These are phyloP conservation scores for Poeciliopsis turrubarensis DNA, from an alignment of 2,113 vertebrate species.

Conservation along the genomic window DNA sequence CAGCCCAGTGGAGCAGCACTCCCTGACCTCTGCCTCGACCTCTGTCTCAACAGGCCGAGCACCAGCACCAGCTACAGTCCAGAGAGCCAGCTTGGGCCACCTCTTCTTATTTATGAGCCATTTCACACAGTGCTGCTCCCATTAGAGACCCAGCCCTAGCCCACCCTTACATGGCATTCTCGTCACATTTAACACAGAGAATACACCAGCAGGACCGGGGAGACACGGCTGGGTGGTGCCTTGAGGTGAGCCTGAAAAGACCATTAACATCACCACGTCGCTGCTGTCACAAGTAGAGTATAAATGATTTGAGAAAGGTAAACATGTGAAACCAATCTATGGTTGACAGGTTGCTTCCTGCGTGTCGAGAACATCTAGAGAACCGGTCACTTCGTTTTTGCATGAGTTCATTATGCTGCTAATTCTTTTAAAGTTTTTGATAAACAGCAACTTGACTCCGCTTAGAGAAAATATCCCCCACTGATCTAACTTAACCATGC, in stretches of 20 bases:
- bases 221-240: conserved; percentile 6
- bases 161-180: conserved; percentile 75
- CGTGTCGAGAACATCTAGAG: conserved; percentile 16
- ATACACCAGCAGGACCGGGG: conserved; percentile 33
- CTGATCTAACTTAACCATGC: conserved; percentile 60
- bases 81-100: conserved; percentile 52
- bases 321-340: conserved; percentile 28
- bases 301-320: conserved; percentile 20
- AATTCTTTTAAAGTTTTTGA: conserved; percentile 45
- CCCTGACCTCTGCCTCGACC: conserved; percentile 76
- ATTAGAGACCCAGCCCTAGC: conserved; percentile 77
- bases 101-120: conserved; percentile 78
- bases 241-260: conserved; percentile 5
- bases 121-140: conserved; percentile 79
- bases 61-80: conserved; percentile 50
- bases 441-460: conserved; percentile 55
- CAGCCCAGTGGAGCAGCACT: conserved; percentile 79
- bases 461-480: conserved; percentile 59
- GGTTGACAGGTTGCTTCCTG: conserved; percentile 21
- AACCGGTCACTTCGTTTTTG: conserved; percentile 3
- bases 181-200: conserved; percentile 62
- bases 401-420: conserved; percentile 27
- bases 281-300: conserved; percentile 11
- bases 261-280: conserved; percentile 27
- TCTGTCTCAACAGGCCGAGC: conserved; percentile 58